phyloP scores from a whole-genome alignment of 1,140 invertebrate genomes.

The Zaprionus africanus region DNA sequence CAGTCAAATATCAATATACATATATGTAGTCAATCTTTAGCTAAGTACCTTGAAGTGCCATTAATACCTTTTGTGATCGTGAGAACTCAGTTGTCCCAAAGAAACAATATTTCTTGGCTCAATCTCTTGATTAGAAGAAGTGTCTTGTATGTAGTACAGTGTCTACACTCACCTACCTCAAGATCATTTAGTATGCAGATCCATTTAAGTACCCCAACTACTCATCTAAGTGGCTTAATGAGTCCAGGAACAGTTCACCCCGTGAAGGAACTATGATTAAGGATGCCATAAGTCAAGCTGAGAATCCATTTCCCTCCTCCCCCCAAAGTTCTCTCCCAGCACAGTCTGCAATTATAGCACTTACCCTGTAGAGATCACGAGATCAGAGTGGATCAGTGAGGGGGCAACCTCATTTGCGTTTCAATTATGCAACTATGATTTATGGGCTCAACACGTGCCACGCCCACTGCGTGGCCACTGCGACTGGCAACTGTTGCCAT shows the following conservation, averaged over 20 bases:
- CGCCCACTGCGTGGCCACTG: constrained; percentile 10
- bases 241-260: background rate
- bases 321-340: background rate
- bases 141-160: background rate
- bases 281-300: constrained; percentile 1
- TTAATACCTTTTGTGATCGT: background rate
- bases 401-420: constrained; percentile 24
- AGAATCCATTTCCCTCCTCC: background rate
- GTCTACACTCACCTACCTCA: background rate
- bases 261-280: background rate
- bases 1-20: too few species aligned
- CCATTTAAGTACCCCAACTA: background rate
- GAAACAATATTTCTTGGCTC: background rate
- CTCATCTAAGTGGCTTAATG: background rate
- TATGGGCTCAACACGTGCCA: constrained; percentile 58
- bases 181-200: background rate
- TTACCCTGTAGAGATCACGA: constrained; percentile 49
- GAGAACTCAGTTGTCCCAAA: background rate
- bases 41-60: background rate
- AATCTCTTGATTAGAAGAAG: background rate
- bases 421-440: constrained; percentile 68
- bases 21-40: too few species aligned
- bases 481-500: constrained; percentile 22
- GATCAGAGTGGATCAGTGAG: background rate
- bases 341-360: constrained; percentile 35